These are phyloP conservation scores for Eriocheir sinensis DNA, from an alignment of 1,140 invertebrate genomes.

Conservation along the genomic window DNA sequence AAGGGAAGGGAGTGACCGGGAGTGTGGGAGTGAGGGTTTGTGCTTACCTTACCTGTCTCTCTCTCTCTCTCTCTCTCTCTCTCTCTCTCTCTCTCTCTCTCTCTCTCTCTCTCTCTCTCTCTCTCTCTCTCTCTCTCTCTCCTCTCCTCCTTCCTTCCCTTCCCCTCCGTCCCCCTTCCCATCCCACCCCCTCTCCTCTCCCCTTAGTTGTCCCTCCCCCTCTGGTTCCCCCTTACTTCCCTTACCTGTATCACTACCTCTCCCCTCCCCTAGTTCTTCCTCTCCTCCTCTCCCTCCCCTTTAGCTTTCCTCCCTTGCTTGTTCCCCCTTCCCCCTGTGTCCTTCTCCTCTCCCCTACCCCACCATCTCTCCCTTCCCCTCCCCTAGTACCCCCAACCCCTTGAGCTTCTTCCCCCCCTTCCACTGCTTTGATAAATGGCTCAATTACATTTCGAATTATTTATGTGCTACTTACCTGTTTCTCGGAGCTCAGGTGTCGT, in stretches of 20 bases:
- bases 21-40: not conserved
- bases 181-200: not conserved
- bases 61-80: slow-evolving; percentile 17
- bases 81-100: slow-evolving; percentile 7
- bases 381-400: not conserved
- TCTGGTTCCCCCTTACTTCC: too few relatives aligned
- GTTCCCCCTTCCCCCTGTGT: not conserved
- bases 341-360: not conserved
- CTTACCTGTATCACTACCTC: not conserved
- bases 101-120: not conserved
- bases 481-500: not conserved
- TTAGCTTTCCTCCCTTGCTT: not conserved
- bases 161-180: not conserved
- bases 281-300: not conserved
- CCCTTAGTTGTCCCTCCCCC: not conserved
- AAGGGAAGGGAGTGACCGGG: not conserved
- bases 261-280: not conserved
- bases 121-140: slow-evolving; percentile 43
- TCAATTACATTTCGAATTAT: slow-evolving; percentile 17
- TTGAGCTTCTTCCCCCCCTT: not conserved
- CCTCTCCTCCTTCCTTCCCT: not conserved
- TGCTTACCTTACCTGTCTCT: not conserved
- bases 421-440: not conserved
- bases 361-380: not conserved
- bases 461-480: slow-evolving; percentile 6